These are phyloP conservation scores for Drosophila leontia DNA, from an alignment of 1,140 invertebrate species.

Conservation along the genomic window DNA sequence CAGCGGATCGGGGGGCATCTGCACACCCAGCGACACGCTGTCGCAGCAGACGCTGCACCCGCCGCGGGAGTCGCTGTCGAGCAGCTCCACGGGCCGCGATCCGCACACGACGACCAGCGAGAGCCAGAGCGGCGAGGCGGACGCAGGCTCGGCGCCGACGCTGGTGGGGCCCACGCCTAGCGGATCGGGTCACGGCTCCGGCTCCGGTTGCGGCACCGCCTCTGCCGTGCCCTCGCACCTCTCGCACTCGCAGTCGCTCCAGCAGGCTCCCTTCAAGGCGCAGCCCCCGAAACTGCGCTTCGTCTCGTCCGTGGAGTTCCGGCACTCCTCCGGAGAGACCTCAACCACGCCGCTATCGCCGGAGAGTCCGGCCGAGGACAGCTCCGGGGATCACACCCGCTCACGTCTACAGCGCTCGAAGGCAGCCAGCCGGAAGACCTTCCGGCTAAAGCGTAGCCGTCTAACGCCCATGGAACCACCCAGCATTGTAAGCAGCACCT, in stretches of 20 bases:
- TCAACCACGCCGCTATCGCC: conserved; percentile 91
- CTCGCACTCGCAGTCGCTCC: conserved; percentile 81
- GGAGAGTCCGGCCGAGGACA: conserved; percentile 89
- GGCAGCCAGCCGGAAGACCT: conserved; percentile 97
- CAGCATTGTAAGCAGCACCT: conserved; percentile 75
- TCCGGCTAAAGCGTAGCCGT: conserved; percentile 93
- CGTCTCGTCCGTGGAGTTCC: conserved; percentile 88
- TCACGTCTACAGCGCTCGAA: conserved; percentile 95
- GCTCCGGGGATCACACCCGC: conserved; percentile 87
- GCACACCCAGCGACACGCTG: conserved; percentile 83
- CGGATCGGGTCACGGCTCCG: conserved; percentile 62
- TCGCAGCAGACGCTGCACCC: conserved; percentile 84
- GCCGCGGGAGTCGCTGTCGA: conserved; percentile 82
- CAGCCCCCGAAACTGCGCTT: conserved; percentile 90
- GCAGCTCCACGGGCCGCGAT: conserved; percentile 80
- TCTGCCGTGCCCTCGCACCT: conserved; percentile 75
- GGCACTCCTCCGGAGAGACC: conserved; percentile 88
- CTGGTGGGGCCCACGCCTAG: conserved; percentile 65
- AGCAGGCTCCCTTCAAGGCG: conserved; percentile 82
- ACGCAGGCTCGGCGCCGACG: conserved; percentile 76
- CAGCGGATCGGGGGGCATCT: conserved; percentile 81
- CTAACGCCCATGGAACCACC: conserved; percentile 77
- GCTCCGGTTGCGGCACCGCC: conserved; percentile 31
- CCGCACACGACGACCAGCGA: conserved; percentile 84
- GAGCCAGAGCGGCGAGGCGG: conserved; percentile 80